phyloP scores from a whole-genome alignment of 2,113 vertebrate genomes.

The Anhinga anhinga region DNA sequence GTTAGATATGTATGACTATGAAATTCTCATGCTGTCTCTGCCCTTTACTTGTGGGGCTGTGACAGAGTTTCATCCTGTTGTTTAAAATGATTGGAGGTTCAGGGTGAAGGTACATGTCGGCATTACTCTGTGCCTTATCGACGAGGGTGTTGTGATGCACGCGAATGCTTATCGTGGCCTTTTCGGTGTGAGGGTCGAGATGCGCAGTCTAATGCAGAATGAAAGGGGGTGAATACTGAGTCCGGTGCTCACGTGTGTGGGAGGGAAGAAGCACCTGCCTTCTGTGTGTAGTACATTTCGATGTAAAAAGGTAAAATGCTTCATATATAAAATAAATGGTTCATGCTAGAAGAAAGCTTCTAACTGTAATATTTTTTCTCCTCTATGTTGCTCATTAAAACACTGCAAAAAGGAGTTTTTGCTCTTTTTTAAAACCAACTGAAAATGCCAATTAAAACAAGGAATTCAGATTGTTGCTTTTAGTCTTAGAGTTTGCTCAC shows the following conservation, averaged over 20 bases:
- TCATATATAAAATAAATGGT: not conserved
- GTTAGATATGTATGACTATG: not conserved
- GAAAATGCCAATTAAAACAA: not conserved
- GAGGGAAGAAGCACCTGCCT: rapidly evolving
- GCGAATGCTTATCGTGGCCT: not conserved
- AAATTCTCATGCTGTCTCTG: not conserved
- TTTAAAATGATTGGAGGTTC: not conserved
- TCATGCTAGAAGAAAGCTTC: not conserved
- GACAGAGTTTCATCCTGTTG: not conserved
- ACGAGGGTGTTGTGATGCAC: not conserved
- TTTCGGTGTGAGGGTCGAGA: not conserved
- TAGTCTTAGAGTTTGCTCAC: not conserved
- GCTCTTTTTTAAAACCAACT: not conserved
- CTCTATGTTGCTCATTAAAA: not conserved
- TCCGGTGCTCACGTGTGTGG: not conserved
- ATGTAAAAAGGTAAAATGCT: not conserved
- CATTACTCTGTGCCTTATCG: not conserved
- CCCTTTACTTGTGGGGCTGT: not conserved
- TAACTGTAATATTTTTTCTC: not conserved
- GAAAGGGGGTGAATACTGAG: not conserved
- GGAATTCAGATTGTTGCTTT: not conserved
- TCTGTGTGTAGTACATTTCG: not conserved
- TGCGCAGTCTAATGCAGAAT: not conserved
- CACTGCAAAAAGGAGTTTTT: not conserved
- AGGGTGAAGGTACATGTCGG: not conserved